phyloP scores from a whole-genome alignment of 2,888 invertebrate genomes.

The Drosophila paranaensis region DNA sequence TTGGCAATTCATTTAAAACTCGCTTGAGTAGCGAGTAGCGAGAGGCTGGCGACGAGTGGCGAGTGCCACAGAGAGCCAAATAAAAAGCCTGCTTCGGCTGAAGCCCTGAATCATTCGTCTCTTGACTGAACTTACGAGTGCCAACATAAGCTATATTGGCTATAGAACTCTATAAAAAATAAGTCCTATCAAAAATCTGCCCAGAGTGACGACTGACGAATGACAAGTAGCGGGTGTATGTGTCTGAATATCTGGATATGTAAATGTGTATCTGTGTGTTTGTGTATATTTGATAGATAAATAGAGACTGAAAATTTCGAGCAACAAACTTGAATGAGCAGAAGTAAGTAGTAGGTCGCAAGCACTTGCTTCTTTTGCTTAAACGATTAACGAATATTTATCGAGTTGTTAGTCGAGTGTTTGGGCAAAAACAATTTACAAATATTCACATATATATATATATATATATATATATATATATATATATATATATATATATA shows the following conservation, averaged over 20 bases:
- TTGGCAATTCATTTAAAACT: too few species aligned
- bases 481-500: background rate
- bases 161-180: too few species aligned
- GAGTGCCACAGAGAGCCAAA: constrained; percentile 4
- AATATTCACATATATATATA: too few species aligned
- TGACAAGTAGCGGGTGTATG: background rate
- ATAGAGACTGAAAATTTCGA: constrained; percentile 53
- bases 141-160: too few species aligned
- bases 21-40: background rate
- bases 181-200: too few species aligned
- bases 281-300: constrained; percentile 22
- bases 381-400: constrained; percentile 23
- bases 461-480: too few species aligned
- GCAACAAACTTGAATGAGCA: constrained; percentile 59
- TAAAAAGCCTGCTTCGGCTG: background rate
- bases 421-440: too few species aligned
- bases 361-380: constrained; percentile 46
- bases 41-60: background rate
- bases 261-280: constrained; percentile 8
- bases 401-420: constrained; percentile 11
- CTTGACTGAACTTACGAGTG: too few species aligned
- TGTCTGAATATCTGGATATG: background rate
- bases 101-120: background rate
- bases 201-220: background rate
- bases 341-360: constrained; percentile 41